Evolutionary conservation across 2,113 vertebrate genomes (phyloP), one percentile per base, ranked within the genome.

Genomic region (Alligator mississippiensis): DNA sequence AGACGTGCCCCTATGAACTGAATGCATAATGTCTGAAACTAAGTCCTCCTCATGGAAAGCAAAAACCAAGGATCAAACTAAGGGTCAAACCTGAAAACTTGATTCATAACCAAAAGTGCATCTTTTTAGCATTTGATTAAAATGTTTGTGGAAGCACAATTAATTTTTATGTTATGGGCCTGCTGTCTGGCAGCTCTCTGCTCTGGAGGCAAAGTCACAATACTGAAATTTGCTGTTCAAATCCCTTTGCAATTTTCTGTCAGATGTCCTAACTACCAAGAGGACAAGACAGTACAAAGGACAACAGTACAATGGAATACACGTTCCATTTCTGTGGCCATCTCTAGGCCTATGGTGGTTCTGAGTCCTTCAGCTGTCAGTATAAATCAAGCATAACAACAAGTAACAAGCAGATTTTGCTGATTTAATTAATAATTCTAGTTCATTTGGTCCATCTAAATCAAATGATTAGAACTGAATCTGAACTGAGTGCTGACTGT

Each of bases 351-450:
- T 76, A 82, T 66, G 82, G 61, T 0, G 4, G 84, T 90, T 88
- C 88, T 84, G 28, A 0, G 2, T 63, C 82, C 93, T 88, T n/a
- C 30, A 47, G 12, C 60, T 92, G 85, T 94, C 95, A 79, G 88
- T 58, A 88, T 94, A 94, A 94, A 96, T 97, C 96, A 95, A 88
- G 90, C 91, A 66, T 90, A 94, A 95, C 91, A 60, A 87, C 14
- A 3, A 87, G 92, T 55, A 90, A 89, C 92, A 96, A 95, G 95
- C 92, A 96, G 96, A 96, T 97, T 96, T 97, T 97, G 90, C 90
- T 96, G 96, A 95, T 97, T 95, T 97, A 96, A 95, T 87, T 91
- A 94, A 96, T 96, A 96, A 96, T 96, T 95, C 95, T 92, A 89
- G 80, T 90, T 97, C 7, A 25, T 95, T 97, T 96, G 91, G 90